Base-by-base conservation (phyloP, 2,797 vertebrate species). In the Orientallactaga sibirica region DNA sequence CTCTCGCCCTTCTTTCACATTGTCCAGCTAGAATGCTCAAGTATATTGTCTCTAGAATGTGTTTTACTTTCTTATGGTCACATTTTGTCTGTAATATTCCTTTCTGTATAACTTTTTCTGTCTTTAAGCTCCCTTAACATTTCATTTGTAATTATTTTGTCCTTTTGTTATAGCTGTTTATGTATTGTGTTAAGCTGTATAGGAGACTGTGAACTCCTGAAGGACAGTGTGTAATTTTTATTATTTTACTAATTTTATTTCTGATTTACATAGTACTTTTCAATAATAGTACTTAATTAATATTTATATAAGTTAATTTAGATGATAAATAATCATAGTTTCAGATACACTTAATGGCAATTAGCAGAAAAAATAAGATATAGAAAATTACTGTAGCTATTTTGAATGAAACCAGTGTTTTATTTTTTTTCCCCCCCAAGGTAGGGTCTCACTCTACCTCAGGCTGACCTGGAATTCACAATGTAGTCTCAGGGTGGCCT, bases 341-440 rank as follows among this genome's bases (percentile, higher is more conserved):
- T 43, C 0, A 88, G 18, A 55, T 79, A 76, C 0, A 71, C 14
- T 82, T 75, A 73, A 25, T 85, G 18, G 16, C n/a, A 73, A 15
- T 81, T 27, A 81, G 37, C 7, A 85, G n/a, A 83, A 58, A 92
- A 85, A 33, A 70, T 70, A 81, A 70, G 19, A 33, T 80, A 62
- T 88, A 94, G 75, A 22, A 91, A 75, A 76, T 93, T 86, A 80
- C 55, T 20, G 19, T 73, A 73, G 61, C 6, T 16, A 86, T 86
- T 97, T 86, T 97, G 58, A 93, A 82, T 79, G 79, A 64, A 87
- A 90, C 43, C 24, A 66, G 3, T 89, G 4, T 74, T 96, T 87
- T 85, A 79, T 37, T 37, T 37, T 37, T 37, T 37, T 37, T 37
- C 2, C 33, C 33, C 33, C 33, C 33, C 33, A 37, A 37, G 33